Conservation (phyloP, 2,797 vertebrate genomes). For the Protonibea diacanthus region DNA sequence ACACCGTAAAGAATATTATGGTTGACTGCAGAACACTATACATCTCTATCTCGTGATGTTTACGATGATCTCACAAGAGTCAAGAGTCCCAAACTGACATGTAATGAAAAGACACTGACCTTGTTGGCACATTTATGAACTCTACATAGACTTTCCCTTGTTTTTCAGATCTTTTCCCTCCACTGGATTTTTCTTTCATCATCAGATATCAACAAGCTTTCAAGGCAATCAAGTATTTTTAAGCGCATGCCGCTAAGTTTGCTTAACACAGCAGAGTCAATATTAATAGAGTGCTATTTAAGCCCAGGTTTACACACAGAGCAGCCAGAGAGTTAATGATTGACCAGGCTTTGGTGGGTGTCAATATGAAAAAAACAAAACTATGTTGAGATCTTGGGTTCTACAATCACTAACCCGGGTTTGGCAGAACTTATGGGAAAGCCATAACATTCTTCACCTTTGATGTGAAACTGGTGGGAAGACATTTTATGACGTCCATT, state of each 20-base stretch:
- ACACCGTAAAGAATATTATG: constrained; percentile 2
- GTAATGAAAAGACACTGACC: constrained; percentile 1
- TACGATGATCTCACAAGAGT: constrained; percentile 13
- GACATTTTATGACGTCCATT: constrained; percentile 53
- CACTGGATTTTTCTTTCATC: constrained; percentile 62
- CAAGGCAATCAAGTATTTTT: constrained; percentile 79
- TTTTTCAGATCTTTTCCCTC: constrained; percentile 34
- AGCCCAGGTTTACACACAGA: constrained; percentile 80
- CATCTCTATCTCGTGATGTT: background rate
- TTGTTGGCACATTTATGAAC: constrained; percentile 12
- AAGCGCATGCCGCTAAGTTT: constrained; percentile 78
- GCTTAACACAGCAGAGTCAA: constrained; percentile 83
- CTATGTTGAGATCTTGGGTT: constrained; percentile 56
- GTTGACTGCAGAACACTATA: constrained; percentile 14
- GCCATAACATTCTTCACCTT: constrained; percentile 47
- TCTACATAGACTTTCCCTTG: constrained; percentile 4
- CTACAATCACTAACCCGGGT: constrained; percentile 54
- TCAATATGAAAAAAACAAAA: constrained; percentile 64
- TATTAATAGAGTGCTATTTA: constrained; percentile 85
- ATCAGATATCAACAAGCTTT: constrained; percentile 75
- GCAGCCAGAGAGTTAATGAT: constrained; percentile 79
- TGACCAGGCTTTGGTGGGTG: constrained; percentile 65
- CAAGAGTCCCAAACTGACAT: background rate
- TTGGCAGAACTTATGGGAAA: constrained; percentile 47
- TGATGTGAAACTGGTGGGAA: constrained; percentile 48